phyloP scores from a whole-genome alignment of 2,797 vertebrate genomes.

The Falco novaeseelandiae region DNA sequence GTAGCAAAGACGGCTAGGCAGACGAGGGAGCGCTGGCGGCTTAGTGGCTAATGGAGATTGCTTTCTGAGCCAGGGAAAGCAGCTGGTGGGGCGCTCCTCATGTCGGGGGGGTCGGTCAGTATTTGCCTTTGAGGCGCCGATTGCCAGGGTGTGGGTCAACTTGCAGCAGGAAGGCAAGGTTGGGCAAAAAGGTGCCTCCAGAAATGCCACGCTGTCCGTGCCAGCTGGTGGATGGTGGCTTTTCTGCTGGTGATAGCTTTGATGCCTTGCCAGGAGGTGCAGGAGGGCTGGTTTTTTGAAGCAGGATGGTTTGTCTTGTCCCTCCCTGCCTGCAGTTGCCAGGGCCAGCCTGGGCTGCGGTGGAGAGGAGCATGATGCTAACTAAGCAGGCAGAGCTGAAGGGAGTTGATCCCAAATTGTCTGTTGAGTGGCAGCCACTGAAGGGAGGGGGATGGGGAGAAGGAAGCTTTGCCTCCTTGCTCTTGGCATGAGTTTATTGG shows the following conservation, averaged over 20 bases:
- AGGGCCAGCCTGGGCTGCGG: fast-evolving
- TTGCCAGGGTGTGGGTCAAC: fast-evolving
- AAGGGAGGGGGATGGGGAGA: neutral
- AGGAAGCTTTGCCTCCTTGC: neutral
- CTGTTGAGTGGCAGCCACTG: neutral
- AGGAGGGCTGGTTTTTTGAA: neutral
- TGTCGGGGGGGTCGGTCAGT: fast-evolving
- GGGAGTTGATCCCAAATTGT: neutral
- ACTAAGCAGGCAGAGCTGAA: fast-evolving
- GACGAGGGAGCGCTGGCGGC: neutral
- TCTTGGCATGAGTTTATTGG: neutral
- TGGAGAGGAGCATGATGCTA: neutral
- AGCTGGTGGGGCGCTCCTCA: neutral
- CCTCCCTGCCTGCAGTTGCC: neutral
- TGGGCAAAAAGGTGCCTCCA: fast-evolving
- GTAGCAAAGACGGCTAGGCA: neutral
- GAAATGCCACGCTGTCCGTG: fast-evolving
- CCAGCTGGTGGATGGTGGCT: neutral
- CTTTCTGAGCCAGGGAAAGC: neutral
- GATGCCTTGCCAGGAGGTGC: fast-evolving
- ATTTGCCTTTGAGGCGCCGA: neutral
- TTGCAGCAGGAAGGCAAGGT: fast-evolving
- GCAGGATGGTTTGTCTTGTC: neutral
- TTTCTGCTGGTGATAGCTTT: neutral
- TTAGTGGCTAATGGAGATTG: neutral